Base-by-base conservation (phyloP, 2,113 vertebrate species). In the Pao palembangensis region DNA sequence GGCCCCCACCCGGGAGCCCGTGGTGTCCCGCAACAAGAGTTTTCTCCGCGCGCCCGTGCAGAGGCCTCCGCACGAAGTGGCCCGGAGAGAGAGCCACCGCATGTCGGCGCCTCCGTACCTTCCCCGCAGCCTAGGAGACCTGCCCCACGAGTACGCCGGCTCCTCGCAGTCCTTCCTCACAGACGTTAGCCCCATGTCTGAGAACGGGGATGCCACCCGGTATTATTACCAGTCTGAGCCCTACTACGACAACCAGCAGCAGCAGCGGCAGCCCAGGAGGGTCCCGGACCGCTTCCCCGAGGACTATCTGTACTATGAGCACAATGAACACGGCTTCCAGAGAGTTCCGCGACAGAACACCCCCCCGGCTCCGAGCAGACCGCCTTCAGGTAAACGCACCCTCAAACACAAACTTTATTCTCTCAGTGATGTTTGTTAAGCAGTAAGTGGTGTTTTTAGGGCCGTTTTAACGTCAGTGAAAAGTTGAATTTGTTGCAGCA, bases 231-330 rank as follows among this genome's bases (percentile, higher is more conserved):
- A 92, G 2, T 58, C 84, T 14, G 95, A 96, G 62, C 91, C 90
- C 17, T 98, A 93, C 64, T 95, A 94, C 14, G 92, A 93, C 49
- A 94, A 91, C 75, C 89, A 86, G 63, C 92, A 92, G 74, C 66
- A 58, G 25, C 74, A 47, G 65, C 66, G 58, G 59, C 73, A 43
- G 59, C 77, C 77, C 43, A 83, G 90, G 5, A 92, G 85, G 51
- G 58, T 92, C 34, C 92, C 85, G 1, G 94, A 98, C 16, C 93
- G 91, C 61, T 75, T 91, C 8, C 93, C 91, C 14, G 95, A 98
- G 51, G 95, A 98, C 68, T 95, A 91, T 78, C 91, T 95, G 90
- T 99, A 93, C 80, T 96, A 94, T n/a, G 96, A 97, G 1, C 93
- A 92, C 75, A 92, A 73, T 80, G 91, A 91, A 2, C 94, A 93